phyloP scores from a whole-genome alignment of 2,113 vertebrate species.

The Lethenteron reissneri region DNA sequence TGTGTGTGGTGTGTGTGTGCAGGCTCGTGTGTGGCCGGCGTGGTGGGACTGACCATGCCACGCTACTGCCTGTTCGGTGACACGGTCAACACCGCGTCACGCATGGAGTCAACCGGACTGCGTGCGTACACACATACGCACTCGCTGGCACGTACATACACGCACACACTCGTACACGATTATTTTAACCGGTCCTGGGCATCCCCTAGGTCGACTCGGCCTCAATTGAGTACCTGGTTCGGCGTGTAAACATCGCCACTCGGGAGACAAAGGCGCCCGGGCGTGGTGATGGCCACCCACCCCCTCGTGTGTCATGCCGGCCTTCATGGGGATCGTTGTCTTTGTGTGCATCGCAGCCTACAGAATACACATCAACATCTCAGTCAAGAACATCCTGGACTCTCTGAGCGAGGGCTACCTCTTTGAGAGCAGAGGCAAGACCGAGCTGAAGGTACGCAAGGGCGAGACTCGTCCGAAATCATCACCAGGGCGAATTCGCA shows the following conservation, averaged over 20 bases:
- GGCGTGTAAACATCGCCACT: slow-evolving; percentile 9
- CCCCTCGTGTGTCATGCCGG: not conserved
- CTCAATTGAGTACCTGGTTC: slow-evolving; percentile 4
- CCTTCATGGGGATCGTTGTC: not conserved
- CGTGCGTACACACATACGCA: slow-evolving; percentile 19
- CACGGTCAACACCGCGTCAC: slow-evolving; percentile 33
- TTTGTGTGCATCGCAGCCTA: slow-evolving; percentile 21
- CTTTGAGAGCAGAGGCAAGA: slow-evolving; percentile 23
- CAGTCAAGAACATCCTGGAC: slow-evolving; percentile 26
- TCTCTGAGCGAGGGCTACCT: slow-evolving; percentile 31
- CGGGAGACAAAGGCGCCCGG: slow-evolving; percentile 7
- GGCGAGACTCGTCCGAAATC: too few species aligned
- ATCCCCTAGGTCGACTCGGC: not conserved
- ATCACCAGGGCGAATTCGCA: too few species aligned
- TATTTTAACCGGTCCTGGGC: not conserved
- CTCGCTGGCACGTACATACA: not conserved
- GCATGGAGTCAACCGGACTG: slow-evolving; percentile 32
- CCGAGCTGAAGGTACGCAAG: slow-evolving; percentile 26
- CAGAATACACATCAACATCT: slow-evolving; percentile 37
- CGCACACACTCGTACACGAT: not conserved
- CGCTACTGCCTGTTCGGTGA: slow-evolving; percentile 42
- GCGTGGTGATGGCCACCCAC: slow-evolving; percentile 11
- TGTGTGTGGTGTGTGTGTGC: not conserved
- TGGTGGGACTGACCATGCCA: slow-evolving; percentile 40
- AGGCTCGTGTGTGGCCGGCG: slow-evolving; percentile 33